Conservation (phyloP, 1,140 invertebrate genomes). For the Zaprionus gabonicus region DNA sequence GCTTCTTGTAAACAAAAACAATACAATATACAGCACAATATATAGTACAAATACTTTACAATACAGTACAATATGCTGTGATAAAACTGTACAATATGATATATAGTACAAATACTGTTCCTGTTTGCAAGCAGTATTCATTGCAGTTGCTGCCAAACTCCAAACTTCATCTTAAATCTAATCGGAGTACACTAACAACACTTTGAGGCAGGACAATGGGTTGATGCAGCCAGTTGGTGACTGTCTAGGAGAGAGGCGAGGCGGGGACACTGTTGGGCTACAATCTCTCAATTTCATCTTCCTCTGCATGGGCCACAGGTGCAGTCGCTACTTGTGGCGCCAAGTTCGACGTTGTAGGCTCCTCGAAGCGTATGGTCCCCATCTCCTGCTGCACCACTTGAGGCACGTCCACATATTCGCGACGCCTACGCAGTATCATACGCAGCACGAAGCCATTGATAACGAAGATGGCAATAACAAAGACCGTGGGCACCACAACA, state of each 20-base stretch:
- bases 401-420: constrained; percentile 39
- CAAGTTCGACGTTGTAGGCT: constrained; percentile 25
- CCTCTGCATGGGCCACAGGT: background rate
- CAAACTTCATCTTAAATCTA: constrained; percentile 18
- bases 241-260: background rate
- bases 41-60: too few species aligned
- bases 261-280: constrained; percentile 19
- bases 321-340: background rate
- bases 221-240: background rate
- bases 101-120: too few species aligned
- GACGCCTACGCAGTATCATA: constrained; percentile 60
- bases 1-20: too few species aligned
- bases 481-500: constrained; percentile 57
- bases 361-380: background rate
- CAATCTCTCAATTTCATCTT: constrained; percentile 65
- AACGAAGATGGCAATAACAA: constrained; percentile 53
- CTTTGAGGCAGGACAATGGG: background rate
- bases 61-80: too few species aligned
- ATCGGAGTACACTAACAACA: constrained; percentile 6
- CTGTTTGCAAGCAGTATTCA: background rate
- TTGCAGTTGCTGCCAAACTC: constrained; percentile 6
- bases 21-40: too few species aligned
- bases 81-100: too few species aligned
- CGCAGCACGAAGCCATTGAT: constrained; percentile 62
- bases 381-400: constrained; percentile 5